Conservation (phyloP, 2,888 invertebrate genomes). For the Drosophila peninsularis region DNA sequence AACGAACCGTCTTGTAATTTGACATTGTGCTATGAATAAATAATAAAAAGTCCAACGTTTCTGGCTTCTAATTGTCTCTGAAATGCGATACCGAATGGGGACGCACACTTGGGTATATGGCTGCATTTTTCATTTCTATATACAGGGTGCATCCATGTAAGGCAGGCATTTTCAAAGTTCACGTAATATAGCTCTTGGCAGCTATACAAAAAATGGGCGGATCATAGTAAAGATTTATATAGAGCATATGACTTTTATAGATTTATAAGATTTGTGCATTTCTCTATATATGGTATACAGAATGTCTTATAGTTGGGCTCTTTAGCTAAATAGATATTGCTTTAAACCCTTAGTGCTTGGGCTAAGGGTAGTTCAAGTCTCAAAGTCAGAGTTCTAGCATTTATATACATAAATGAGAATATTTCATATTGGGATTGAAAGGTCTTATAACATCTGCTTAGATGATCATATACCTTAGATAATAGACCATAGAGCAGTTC, state of each 20-base stretch:
- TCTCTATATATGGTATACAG: not conserved
- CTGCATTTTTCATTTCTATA: not conserved
- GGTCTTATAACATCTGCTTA: too few relatives aligned
- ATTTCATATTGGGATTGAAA: too few relatives aligned
- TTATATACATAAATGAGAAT: too few relatives aligned
- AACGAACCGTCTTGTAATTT: conserved; percentile 24
- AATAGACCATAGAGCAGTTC: too few relatives aligned
- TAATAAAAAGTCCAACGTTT: conserved; percentile 30
- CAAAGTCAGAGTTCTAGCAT: not conserved
- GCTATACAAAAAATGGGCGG: not conserved
- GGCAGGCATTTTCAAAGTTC: not conserved
- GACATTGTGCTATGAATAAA: conserved; percentile 38
- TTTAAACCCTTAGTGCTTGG: not conserved
- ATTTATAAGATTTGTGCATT: not conserved
- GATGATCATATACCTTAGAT: too few relatives aligned
- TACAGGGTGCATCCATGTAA: conserved; percentile 14
- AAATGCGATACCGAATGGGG: conserved; percentile 22
- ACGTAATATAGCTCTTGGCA: not conserved
- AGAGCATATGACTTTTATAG: not conserved
- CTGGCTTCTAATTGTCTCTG: conserved; percentile 27
- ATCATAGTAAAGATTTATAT: too few relatives aligned
- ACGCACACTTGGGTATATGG: not conserved
- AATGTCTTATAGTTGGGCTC: not conserved
- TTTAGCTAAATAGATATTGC: too few relatives aligned
- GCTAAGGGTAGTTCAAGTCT: not conserved